A percentile compares a stretch with the other conserved stretches of the same genome.
Conservation (phyloP, 1,140 invertebrate species). For the Drosophila nebulosa region DNA sequence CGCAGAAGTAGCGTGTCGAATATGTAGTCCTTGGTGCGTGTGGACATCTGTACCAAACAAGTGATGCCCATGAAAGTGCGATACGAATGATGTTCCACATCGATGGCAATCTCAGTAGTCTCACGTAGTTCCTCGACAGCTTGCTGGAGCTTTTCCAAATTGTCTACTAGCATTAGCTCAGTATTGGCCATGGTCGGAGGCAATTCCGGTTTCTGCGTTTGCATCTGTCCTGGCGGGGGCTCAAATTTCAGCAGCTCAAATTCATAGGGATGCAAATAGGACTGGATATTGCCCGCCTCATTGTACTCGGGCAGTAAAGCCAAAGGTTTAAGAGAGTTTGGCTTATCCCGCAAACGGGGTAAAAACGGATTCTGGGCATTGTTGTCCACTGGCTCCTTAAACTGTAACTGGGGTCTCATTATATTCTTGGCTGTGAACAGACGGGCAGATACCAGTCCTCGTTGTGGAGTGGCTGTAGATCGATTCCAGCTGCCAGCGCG, state of each 20-base stretch:
- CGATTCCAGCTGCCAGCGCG: conserved; percentile 77
- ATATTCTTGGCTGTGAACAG: conserved; percentile 89
- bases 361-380: conserved; percentile 87
- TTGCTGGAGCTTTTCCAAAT: conserved; percentile 84
- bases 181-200: conserved; percentile 84
- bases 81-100: conserved; percentile 95
- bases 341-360: conserved; percentile 92
- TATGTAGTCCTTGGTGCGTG: conserved; percentile 92
- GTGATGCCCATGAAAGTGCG: conserved; percentile 92
- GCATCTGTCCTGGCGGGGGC: conserved; percentile 82
- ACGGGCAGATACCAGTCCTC: conserved; percentile 51
- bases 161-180: conserved; percentile 87
- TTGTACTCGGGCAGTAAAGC: conserved; percentile 86
- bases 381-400: conserved; percentile 94
- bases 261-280: conserved; percentile 94
- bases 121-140: conserved; percentile 86
- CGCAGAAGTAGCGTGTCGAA: conserved; percentile 93
- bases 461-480: conserved; percentile 17
- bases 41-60: conserved; percentile 97
- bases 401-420: conserved; percentile 90
- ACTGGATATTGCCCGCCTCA: conserved; percentile 83
- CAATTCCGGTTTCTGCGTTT: conserved; percentile 68
- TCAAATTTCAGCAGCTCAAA: conserved; percentile 90
- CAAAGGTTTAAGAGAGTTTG: conserved; percentile 92
- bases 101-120: conserved; percentile 89